phyloP scores from a whole-genome alignment of 2,797 vertebrate species.

The Manis crassicaudata region DNA sequence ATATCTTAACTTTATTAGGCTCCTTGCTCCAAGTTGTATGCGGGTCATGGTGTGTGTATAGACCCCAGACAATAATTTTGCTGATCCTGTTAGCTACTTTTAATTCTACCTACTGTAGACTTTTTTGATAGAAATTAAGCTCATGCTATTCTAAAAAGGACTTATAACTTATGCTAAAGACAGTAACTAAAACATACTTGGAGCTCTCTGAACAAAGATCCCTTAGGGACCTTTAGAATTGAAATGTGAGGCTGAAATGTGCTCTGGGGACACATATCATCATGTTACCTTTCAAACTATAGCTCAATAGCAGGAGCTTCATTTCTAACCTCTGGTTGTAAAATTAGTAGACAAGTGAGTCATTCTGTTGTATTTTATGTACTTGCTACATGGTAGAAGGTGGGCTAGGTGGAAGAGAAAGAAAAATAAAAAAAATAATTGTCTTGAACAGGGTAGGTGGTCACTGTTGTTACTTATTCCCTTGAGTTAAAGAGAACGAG shows the following conservation, averaged over 20 bases:
- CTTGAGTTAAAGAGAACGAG: slow-evolving; percentile 1
- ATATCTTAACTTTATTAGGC: background rate
- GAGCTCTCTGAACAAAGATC: slow-evolving; percentile 38
- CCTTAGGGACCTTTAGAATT: slow-evolving; percentile 26
- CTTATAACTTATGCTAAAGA: slow-evolving; percentile 36
- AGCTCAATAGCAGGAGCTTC: background rate
- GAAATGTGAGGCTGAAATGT: slow-evolving; percentile 23
- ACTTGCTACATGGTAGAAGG: slow-evolving; percentile 43
- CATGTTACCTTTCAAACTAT: slow-evolving; percentile 47
- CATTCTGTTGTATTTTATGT: slow-evolving; percentile 47
- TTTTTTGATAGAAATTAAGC: background rate
- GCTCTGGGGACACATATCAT: background rate
- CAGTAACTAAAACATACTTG: background rate
- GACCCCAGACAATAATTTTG: background rate
- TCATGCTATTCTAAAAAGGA: background rate
- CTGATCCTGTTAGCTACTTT: slow-evolving; percentile 17
- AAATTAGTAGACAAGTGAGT: slow-evolving; percentile 20
- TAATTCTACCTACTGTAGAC: slow-evolving; percentile 9
- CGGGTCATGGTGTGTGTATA: background rate
- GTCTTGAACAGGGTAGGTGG: background rate
- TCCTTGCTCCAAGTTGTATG: background rate
- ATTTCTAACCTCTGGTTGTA: background rate
- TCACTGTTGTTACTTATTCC: background rate
- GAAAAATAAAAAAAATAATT: slow-evolving; percentile 16
- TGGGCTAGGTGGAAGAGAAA: background rate